Percentiles rank a stretch among this genome's conserved stretches.
Conservation (phyloP, 2,888 invertebrate species). For the Zhengitettix transpicula region DNA sequence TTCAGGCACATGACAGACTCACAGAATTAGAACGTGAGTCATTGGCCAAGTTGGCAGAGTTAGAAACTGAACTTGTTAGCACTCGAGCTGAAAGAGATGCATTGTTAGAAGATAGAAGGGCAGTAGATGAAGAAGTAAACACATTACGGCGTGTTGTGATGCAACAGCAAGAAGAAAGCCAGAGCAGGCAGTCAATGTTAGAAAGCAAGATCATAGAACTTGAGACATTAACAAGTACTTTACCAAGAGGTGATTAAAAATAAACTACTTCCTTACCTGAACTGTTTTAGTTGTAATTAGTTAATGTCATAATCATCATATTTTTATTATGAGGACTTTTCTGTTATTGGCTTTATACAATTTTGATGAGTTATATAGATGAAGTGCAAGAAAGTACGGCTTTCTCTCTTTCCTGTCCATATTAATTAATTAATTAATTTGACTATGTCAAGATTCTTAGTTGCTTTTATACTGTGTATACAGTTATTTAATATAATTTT, state of each 20-base stretch:
- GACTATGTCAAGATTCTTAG: too few relatives aligned
- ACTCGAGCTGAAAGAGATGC: constrained; percentile 68
- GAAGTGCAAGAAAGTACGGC: too few relatives aligned
- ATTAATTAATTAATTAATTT: too few relatives aligned
- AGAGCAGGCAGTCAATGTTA: constrained; percentile 71
- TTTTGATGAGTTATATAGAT: too few relatives aligned
- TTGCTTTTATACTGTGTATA: too few relatives aligned
- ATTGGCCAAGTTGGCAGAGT: constrained; percentile 67
- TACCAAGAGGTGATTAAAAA: constrained; percentile 38
- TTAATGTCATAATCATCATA: too few relatives aligned
- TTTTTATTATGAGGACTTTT: too few relatives aligned
- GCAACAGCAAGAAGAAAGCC: constrained; percentile 78
- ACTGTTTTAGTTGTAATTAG: too few relatives aligned
- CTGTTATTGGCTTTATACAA: too few relatives aligned
- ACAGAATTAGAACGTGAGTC: constrained; percentile 79
- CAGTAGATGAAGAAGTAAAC: constrained; percentile 65
- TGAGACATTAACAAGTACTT: constrained; percentile 64
- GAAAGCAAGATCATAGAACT: constrained; percentile 84
- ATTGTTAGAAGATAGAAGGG: constrained; percentile 54
- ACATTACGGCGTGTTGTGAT: constrained; percentile 60
- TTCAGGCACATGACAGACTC: constrained; percentile 65
- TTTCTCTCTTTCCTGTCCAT: too few relatives aligned
- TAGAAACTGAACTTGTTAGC: constrained; percentile 71
- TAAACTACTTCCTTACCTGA: too few relatives aligned
- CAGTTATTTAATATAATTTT: too few relatives aligned